Evolutionary conservation across 2,113 vertebrate genomes (phyloP).

Genomic region (Eurystomus gularis): DNA sequence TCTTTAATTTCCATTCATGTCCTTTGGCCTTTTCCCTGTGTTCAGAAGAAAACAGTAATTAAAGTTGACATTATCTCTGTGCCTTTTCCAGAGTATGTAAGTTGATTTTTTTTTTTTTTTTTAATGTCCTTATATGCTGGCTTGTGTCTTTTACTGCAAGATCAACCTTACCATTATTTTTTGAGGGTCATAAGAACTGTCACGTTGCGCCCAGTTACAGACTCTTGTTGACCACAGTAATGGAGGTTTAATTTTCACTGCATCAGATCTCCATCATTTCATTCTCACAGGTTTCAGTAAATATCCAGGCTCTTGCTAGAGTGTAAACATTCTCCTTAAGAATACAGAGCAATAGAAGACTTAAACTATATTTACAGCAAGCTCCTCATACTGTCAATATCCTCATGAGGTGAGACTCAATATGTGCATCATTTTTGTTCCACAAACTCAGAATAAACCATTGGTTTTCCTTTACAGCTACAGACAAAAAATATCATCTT

Average conservation of each 20-base stretch:
- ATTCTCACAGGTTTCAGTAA: not conserved
- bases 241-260: not conserved
- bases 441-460: not conserved
- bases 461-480: not conserved
- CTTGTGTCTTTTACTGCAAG: not conserved
- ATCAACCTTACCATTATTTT: not conserved
- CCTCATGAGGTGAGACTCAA: not conserved
- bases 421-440: not conserved
- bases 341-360: not conserved
- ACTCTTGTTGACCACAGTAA: not conserved
- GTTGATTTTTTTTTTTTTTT: slow-evolving; percentile 6
- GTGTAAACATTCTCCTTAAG: not conserved
- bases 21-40: slow-evolving; percentile 69
- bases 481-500: not conserved
- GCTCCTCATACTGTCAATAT: not conserved
- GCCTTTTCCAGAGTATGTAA: slow-evolving; percentile 49
- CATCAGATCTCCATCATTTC: not conserved
- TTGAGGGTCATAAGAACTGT: not conserved
- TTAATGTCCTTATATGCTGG: not conserved
- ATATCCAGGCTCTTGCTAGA: not conserved
- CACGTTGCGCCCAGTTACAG: not conserved
- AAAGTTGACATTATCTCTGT: slow-evolving; percentile 73
- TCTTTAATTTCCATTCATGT: slow-evolving; percentile 76
- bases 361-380: not conserved
- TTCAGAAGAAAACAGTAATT: slow-evolving; percentile 73